Conservation (phyloP, 1,140 invertebrate species). For the Tachypleus tridentatus region DNA sequence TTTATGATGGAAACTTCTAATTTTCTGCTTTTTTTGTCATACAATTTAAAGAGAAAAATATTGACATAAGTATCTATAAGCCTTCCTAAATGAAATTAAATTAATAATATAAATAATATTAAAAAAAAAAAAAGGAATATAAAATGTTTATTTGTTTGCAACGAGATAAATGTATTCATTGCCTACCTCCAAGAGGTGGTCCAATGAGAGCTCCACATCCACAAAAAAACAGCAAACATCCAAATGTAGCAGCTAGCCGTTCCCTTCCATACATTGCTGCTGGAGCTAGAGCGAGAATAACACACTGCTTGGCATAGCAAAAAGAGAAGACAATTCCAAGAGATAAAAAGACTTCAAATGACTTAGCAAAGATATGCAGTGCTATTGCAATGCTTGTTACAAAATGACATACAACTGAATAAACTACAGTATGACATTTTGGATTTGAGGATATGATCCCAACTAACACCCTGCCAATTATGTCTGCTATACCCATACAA, state of each 20-base stretch:
- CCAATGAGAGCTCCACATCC: neutral
- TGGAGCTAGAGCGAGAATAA: neutral
- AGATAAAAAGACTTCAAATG: neutral
- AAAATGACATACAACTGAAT: neutral
- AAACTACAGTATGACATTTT: neutral
- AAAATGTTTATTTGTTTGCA: too few species aligned
- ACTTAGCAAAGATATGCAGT: neutral
- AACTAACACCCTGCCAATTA: neutral
- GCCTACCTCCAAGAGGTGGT: neutral
- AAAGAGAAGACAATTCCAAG: constrained; percentile 1
- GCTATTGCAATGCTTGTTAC: neutral
- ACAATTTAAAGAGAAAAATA: too few species aligned
- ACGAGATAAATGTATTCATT: neutral
- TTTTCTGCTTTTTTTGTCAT: too few species aligned
- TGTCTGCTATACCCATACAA: constrained; percentile 1
- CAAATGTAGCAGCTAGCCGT: neutral
- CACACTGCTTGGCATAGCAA: constrained; percentile 2
- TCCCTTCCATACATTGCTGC: neutral
- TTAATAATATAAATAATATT: too few species aligned
- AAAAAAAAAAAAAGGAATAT: too few species aligned
- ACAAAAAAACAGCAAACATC: neutral
- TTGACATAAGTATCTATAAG: too few species aligned
- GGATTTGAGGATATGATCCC: neutral
- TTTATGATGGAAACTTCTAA: too few species aligned
- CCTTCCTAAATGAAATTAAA: too few species aligned